Base-by-base conservation (phyloP, 2,797 vertebrate species). In the Melopsittacus undulatus region DNA sequence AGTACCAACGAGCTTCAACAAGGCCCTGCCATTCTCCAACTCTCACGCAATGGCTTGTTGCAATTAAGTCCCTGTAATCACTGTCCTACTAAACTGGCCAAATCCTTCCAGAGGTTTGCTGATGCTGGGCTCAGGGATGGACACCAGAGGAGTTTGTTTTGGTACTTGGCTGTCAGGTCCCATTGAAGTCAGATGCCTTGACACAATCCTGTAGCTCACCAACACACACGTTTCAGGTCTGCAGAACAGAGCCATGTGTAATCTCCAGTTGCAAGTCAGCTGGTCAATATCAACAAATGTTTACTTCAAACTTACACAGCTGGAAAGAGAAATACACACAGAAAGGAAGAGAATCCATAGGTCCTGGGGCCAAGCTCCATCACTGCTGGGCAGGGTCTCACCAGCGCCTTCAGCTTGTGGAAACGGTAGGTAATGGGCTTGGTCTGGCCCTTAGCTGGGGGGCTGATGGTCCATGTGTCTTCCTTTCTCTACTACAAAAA, bases 231-330 rank as follows among this genome's bases (percentile, higher is more conserved):
- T 11, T 9, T 17, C 59, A 57, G 45, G 22, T 54, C 40, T 56
- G 43, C 4, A 4, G 64, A 73, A 54, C 54, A 52, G 43, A 74
- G 85, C 0, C 0, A 0, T 0, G n/a, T 10, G 30, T 11, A 20
- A 82, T 38, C 67, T 63, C 64, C 62, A 38, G 4, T 8, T 56
- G 49, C 45, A 61, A 11, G 52, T 34, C 67, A 84, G 82, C 66
- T 64, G 62, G 32, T 46, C 63, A 67, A n/a, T 5, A 59, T 64
- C 52, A 68, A 21, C 5, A 43, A 34, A 22, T 2, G 5, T 48
- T 59, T 16, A 68, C 45, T 51, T 49, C 18, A 70, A 54, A 54
- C 70, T 74, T 67, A 52, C 20, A 34, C 24, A 81, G 90, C 54
- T 83, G 78, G 56, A 78, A 69, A 85, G 81, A 89, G 68, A 83